Evolutionary conservation across 2,888 invertebrate genomes (phyloP), one percentile per base, ranked within the genome.

Genomic region (Anaspis maculata): DNA sequence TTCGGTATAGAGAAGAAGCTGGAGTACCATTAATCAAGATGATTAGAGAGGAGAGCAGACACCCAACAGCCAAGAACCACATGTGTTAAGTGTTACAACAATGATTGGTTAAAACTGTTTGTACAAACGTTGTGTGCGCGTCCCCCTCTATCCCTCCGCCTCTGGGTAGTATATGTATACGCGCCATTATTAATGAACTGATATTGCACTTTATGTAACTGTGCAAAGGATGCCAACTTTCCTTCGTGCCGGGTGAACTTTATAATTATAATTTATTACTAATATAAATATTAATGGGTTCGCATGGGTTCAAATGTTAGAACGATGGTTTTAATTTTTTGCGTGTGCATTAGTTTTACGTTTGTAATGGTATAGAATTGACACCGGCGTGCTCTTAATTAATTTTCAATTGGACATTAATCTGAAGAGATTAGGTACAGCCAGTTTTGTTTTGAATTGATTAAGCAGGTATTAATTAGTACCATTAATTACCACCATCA

Each of bases 201-300:
- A 44, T 43, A 45, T 42, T 47, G 46, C 45, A 47, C 45, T 50
- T 55, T 52, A 49, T 51, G 45, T 49, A 51, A 50, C 46, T 48
- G 39, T 24, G 40, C 43, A 39, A 45, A 46, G 41, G 42, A 45
- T 44, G 31, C 34, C 38, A 27, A 41, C 46, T 46, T 45, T 45
- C 44, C 37, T 46, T 27, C n/a, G 5, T 19, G 19, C 19, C n/a
- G 32, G 33, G 37, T 48, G 51, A 48, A 48, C 49, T 51, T 52
- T 52, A n/a, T n/a, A 48, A 44, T 46, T 45, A 50, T 46, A 49
- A 52, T 52, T 51, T 51, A 51, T 49, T 49, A 36, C 44, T 35
- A 46, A 42, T 46, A 46, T 51, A 49, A 51, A 49, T 48, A 49
- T 46, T 46, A 47, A 46, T 46, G 36, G 42, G 45, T 46, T 49